Evolutionary conservation across 92 coral and sea anemone genomes (phyloP).

Genomic region (Plumapathes pennacea): DNA sequence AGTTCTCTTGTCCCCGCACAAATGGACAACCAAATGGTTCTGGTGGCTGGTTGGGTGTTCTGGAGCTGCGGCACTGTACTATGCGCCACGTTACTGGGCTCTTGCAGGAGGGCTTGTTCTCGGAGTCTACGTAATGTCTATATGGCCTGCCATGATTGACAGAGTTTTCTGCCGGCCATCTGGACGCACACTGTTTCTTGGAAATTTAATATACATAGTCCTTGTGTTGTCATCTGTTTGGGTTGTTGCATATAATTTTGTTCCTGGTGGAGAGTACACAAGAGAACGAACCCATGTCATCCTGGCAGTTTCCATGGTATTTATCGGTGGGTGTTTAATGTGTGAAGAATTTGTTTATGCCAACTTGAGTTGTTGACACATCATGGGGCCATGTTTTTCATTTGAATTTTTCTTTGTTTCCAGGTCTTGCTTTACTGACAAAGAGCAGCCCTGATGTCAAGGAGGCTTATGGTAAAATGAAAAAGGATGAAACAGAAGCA

Average conservation of each 20-base stretch:
- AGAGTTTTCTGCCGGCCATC: slow-evolving; percentile 77
- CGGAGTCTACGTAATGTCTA: slow-evolving; percentile 78
- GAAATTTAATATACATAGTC: slow-evolving; percentile 70
- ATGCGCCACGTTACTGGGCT: slow-evolving; percentile 76
- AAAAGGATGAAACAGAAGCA: slow-evolving; percentile 57
- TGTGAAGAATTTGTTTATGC: too few species aligned
- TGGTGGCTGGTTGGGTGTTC: slow-evolving; percentile 84
- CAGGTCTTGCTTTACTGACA: slow-evolving; percentile 63
- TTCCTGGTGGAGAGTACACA: slow-evolving; percentile 95
- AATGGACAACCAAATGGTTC: slow-evolving; percentile 63
- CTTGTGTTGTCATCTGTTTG: slow-evolving; percentile 83
- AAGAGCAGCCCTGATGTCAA: slow-evolving; percentile 50
- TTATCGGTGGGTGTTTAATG: slow-evolving; percentile 68
- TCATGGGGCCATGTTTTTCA: background rate
- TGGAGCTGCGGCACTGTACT: slow-evolving; percentile 79
- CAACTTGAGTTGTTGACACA: background rate
- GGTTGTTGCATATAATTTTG: slow-evolving; percentile 97
- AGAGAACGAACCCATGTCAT: slow-evolving; percentile 86
- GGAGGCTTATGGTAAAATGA: slow-evolving; percentile 60
- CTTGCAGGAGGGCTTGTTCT: slow-evolving; percentile 80
- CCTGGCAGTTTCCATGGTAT: slow-evolving; percentile 65
- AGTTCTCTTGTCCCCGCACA: slow-evolving; percentile 58
- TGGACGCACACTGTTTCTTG: slow-evolving; percentile 68
- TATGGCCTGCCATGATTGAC: slow-evolving; percentile 98
- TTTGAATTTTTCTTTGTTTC: background rate